A percentile compares a stretch with the other conserved stretches of the same genome.
Evolutionary conservation across 2,113 vertebrate species (phyloP).

Genomic region (Mustela lutreola): DNA sequence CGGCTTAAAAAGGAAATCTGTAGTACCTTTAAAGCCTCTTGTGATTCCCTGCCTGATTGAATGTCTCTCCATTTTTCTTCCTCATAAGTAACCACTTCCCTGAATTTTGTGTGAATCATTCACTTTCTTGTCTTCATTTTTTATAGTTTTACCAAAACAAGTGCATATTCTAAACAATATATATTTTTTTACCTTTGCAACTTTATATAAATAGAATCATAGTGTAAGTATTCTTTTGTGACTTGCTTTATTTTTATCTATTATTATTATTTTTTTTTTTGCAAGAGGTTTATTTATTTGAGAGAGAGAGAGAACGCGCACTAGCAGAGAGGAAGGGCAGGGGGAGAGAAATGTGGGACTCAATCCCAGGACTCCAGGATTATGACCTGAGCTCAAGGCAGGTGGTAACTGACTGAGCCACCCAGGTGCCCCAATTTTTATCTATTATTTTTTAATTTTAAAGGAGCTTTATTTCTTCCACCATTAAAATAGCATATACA

Average conservation of each 20-base stretch:
- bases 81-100: conserved; percentile 20
- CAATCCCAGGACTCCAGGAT: too few relatives aligned
- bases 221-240: conserved; percentile 38
- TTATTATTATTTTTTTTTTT: conserved; percentile 12
- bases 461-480: conserved; percentile 47
- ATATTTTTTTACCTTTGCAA: neutral
- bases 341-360: too few relatives aligned
- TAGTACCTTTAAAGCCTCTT: conserved; percentile 38
- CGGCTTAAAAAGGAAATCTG: conserved; percentile 40
- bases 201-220: conserved; percentile 32
- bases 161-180: conserved; percentile 17
- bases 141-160: conserved; percentile 2
- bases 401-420: too few relatives aligned
- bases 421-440: neutral
- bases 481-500: conserved; percentile 46
- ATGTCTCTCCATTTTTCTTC: neutral
- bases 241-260: conserved; percentile 31
- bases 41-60: neutral
- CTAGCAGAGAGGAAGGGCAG: too few relatives aligned
- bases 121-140: conserved; percentile 44
- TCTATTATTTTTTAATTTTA: conserved; percentile 1
- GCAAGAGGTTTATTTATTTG: too few relatives aligned
- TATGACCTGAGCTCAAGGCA: too few relatives aligned
- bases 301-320: too few relatives aligned
- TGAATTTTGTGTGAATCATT: conserved; percentile 44